Base-by-base conservation (phyloP, 2,888 invertebrate genomes). In the Frankliniella fusca region DNA sequence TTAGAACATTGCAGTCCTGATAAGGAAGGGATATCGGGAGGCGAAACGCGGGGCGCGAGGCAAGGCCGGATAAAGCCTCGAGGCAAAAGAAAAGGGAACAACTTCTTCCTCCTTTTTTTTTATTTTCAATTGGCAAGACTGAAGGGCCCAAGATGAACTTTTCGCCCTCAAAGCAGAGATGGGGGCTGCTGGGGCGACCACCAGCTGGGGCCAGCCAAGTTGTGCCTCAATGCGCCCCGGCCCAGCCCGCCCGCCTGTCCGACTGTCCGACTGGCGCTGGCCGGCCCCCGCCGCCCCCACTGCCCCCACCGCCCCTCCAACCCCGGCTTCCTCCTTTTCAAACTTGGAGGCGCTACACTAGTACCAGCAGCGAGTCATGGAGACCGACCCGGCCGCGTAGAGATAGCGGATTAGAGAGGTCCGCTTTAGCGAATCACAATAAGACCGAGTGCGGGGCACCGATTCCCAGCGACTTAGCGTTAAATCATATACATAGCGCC, bases 111-210 rank as follows among this genome's bases (percentile, higher is more conserved):
- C 54, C 15, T 50, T 54, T 54, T 54, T 54, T 54, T 18, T 38
- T 23, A 20, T 70, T 23, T 76, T 76, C 70, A 76, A 76, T 76
- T 76, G 70, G 70, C 70, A 76, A 76, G 70, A 76, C 70, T 76
- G 70, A 76, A 76, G 70, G 70, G 70, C 70, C 70, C 27, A 27
- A 76, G 70, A 76, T 76, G 70, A 76, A 76, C 70, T 76, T 76
- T 76, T 76, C 70, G 70, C 70, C 70, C 70, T 76, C 70, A 76
- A 76, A 76, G 70, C 70, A 76, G 70, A 76, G 70, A 76, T 70
- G 70, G 70, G 70, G 70, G 70, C 23, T n/a, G 70, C 70, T 70
- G 70, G 70, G 70, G 70, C 27, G 9, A 27, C 70, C 70, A 76
- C 70, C 70, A 76, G 70, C 70, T 76, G 70, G 70, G 70, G 70